Conservation (phyloP, 2,113 vertebrate species). For the Orientallactaga bullata region DNA sequence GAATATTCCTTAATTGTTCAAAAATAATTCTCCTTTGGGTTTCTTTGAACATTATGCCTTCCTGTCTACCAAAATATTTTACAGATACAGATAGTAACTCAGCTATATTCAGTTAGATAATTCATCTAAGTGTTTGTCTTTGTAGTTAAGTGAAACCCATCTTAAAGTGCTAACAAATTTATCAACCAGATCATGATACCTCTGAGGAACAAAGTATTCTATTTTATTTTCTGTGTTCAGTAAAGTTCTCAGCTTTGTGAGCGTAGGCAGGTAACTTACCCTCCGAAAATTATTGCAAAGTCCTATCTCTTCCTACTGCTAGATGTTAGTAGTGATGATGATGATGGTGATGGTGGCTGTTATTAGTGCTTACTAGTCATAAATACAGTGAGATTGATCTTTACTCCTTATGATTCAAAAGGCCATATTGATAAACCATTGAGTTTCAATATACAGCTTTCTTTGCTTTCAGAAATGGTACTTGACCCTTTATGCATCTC, state of each 20-base stretch:
- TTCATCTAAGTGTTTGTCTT: constrained; percentile 50
- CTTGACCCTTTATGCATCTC: neutral
- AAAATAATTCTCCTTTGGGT: constrained; percentile 14
- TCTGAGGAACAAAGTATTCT: neutral
- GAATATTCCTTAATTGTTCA: constrained; percentile 25
- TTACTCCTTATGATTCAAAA: neutral
- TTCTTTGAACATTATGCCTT: constrained; percentile 28
- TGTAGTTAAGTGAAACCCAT: constrained; percentile 61
- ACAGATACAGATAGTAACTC: neutral
- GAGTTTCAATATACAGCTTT: neutral
- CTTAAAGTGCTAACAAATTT: constrained; percentile 28
- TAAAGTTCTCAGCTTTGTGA: constrained; percentile 13
- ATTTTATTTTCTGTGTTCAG: neutral
- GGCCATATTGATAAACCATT: neutral
- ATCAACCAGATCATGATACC: constrained; percentile 46
- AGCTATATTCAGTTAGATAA: neutral
- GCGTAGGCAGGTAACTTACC: neutral
- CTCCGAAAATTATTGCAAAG: neutral
- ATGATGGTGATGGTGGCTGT: neutral
- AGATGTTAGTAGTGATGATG: neutral
- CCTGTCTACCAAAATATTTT: constrained; percentile 37
- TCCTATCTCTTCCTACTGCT: neutral
- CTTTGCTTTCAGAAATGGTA: constrained; percentile 28
- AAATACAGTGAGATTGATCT: neutral
- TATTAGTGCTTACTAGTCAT: neutral